Evolutionary conservation across 2,113 vertebrate species (phyloP).

Genomic region (Actinemys pallida): DNA sequence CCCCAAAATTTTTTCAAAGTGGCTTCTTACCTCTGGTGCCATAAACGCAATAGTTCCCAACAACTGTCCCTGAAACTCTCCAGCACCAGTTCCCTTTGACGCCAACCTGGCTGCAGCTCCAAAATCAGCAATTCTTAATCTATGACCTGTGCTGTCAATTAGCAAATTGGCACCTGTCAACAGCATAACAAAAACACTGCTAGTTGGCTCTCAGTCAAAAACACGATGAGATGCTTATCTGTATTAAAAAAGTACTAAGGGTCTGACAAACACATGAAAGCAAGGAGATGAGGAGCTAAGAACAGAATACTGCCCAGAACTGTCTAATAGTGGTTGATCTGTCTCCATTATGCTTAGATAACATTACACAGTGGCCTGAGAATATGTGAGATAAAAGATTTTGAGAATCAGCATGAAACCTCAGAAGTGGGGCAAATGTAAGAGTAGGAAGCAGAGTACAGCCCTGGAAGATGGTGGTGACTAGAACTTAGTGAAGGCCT

Average conservation of each 20-base stretch:
- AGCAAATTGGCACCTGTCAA: slow-evolving; percentile 91
- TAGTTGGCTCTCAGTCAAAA: slow-evolving; percentile 48
- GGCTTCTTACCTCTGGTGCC: slow-evolving; percentile 89
- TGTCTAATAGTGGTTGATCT: neutral
- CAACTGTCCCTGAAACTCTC: slow-evolving; percentile 93
- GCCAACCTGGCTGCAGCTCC: slow-evolving; percentile 92
- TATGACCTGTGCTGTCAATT: slow-evolving; percentile 93
- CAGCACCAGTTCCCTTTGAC: slow-evolving; percentile 92
- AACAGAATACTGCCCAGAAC: neutral
- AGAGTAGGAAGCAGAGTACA: neutral
- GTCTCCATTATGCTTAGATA: neutral
- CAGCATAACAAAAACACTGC: slow-evolving; percentile 50
- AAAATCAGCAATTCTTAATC: slow-evolving; percentile 91
- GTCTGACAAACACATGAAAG: neutral
- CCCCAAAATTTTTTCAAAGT: neutral
- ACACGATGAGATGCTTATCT: slow-evolving; percentile 6
- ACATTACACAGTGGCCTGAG: neutral
- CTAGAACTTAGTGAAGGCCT: neutral
- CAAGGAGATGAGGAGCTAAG: neutral
- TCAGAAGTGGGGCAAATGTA: slow-evolving; percentile 9
- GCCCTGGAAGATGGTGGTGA: neutral
- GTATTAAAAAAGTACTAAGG: neutral
- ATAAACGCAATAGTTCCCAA: slow-evolving; percentile 94
- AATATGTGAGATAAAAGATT: neutral
- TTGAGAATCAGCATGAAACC: neutral